phyloP scores from a whole-genome alignment of 2,888 invertebrate species.

The Cheilosia urbana region DNA sequence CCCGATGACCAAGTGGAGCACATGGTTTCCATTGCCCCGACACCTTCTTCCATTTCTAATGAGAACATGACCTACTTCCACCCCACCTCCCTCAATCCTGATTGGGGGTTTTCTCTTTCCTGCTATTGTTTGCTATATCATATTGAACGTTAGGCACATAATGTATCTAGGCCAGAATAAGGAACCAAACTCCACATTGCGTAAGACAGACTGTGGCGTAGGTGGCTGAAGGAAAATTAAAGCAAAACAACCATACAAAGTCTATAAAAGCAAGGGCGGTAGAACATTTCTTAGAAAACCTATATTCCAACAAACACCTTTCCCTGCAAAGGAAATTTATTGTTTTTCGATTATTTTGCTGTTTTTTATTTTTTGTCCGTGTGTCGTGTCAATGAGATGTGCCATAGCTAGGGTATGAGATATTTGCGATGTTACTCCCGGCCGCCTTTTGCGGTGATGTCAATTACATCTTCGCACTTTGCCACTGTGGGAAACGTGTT shows the following conservation, averaged over 20 bases:
- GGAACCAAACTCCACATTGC: neutral
- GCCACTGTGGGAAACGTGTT: constrained; percentile 3
- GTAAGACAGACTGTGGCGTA: neutral
- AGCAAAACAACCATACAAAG: neutral
- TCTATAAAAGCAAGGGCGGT: neutral
- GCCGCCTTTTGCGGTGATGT: constrained; percentile 59
- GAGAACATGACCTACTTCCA: neutral
- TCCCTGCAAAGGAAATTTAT: constrained; percentile 48
- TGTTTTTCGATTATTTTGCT: constrained; percentile 71
- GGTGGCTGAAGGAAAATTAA: neutral
- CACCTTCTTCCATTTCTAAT: neutral
- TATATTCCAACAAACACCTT: constrained; percentile 2
- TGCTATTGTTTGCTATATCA: neutral
- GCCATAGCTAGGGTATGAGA: constrained; percentile 8
- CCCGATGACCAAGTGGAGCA: neutral
- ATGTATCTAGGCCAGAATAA: neutral
- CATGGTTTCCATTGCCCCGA: neutral
- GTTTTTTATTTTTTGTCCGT: constrained; percentile 21
- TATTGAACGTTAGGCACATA: neutral
- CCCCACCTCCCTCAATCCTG: neutral
- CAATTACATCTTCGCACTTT: constrained; percentile 70
- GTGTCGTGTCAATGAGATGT: constrained; percentile 1
- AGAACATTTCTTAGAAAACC: neutral
- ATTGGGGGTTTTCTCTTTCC: neutral
- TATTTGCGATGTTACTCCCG: constrained; percentile 52